phyloP scores from a whole-genome alignment of 1,140 invertebrate species.

The Drosophila ogumai region DNA sequence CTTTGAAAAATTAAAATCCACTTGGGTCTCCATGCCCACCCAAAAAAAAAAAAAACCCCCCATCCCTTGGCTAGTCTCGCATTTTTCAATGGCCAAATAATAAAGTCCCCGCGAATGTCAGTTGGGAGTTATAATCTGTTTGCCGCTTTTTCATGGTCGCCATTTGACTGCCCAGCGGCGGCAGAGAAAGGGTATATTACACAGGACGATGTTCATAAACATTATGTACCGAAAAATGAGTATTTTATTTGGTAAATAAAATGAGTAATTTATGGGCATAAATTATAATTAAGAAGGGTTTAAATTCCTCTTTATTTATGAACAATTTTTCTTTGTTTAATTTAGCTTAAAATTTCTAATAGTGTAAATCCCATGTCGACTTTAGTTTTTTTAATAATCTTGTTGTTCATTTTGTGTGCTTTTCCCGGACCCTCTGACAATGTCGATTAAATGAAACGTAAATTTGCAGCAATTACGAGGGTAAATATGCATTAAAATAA shows the following conservation, averaged over 20 bases:
- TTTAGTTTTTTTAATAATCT: not conserved
- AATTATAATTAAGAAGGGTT: not conserved
- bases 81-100: constrained; percentile 83
- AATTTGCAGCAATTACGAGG: constrained; percentile 81
- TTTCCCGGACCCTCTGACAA: constrained; percentile 15
- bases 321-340: not conserved
- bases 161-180: constrained; percentile 52
- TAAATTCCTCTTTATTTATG: not conserved
- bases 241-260: not conserved
- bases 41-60: constrained; percentile 13
- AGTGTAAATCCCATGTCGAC: constrained; percentile 8
- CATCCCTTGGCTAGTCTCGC: constrained; percentile 46
- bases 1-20: constrained; percentile 83
- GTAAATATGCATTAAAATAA: constrained; percentile 83
- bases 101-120: constrained; percentile 78
- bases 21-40: constrained; percentile 52
- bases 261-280: too few species aligned
- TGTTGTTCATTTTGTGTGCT: constrained; percentile 35
- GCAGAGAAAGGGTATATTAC: constrained; percentile 31
- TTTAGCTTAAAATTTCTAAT: too few species aligned
- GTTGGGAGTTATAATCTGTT: constrained; percentile 82
- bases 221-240: not conserved
- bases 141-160: constrained; percentile 80
- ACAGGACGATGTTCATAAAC: not conserved
- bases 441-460: constrained; percentile 76